These are phyloP conservation scores for Mongoloraphidia duomilia DNA, from an alignment of 2,888 invertebrate species.

Conservation along the genomic window DNA sequence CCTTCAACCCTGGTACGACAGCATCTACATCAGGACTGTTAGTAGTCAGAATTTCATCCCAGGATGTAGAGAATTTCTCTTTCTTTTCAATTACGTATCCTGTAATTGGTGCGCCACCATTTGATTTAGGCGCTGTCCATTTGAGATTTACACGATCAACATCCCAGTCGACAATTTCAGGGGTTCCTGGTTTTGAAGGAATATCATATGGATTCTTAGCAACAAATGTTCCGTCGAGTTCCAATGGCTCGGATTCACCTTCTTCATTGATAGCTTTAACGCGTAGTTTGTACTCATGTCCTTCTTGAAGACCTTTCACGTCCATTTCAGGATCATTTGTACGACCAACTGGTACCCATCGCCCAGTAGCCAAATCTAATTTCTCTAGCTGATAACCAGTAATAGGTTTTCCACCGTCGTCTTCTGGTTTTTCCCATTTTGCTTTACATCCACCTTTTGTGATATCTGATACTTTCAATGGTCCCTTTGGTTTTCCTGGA, in stretches of 20 bases:
- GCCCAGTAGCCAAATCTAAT: conserved; percentile 77
- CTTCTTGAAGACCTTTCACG: conserved; percentile 77
- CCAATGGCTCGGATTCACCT: conserved; percentile 86
- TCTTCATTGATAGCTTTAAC: conserved; percentile 90
- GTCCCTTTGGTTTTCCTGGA: conserved; percentile 78
- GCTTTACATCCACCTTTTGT: conserved; percentile 82
- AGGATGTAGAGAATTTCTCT: conserved; percentile 58
- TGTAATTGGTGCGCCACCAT: conserved; percentile 65
- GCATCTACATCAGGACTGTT: conserved; percentile 62
- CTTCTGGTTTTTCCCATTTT: conserved; percentile 87
- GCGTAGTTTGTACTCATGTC: conserved; percentile 85
- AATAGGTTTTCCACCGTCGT: conserved; percentile 87
- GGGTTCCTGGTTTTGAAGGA: conserved; percentile 76
- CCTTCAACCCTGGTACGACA: conserved; percentile 71
- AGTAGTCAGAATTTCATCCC: conserved; percentile 70
- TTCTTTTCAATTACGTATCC: conserved; percentile 84
- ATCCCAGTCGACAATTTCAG: conserved; percentile 79
- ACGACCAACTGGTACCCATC: conserved; percentile 88
- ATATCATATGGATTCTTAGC: conserved; percentile 95
- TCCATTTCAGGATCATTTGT: conserved; percentile 79
- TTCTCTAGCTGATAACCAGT: conserved; percentile 91
- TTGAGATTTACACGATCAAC: conserved; percentile 75
- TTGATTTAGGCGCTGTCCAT: conserved; percentile 67
- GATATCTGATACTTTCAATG: conserved; percentile 75
- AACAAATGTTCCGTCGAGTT: conserved; percentile 72